Base-by-base conservation (phyloP, 2,888 invertebrate species). In the Mythimna lalbum region DNA sequence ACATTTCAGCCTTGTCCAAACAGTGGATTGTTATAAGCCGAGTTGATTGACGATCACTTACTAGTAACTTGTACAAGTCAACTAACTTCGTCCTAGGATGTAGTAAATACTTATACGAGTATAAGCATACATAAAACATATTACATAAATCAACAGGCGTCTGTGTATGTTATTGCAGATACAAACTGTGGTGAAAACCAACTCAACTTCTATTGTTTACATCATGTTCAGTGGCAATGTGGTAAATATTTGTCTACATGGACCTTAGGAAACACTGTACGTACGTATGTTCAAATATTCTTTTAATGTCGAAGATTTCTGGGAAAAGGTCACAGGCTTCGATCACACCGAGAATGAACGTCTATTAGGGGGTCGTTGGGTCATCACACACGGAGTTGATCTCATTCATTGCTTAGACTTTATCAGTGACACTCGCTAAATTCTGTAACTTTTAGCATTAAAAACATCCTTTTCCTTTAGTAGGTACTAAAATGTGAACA, bases 81-180 rank as follows among this genome's bases (percentile, higher is more conserved):
- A 69, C 14, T 64, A 5, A 53, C 23, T 53, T 31, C 17, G 43
- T 17, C 19, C 43, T 3, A 7, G 12, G 14, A 62, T 19, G 14
- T n/a, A 43, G n/a, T 43, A 14, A 0, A 4, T 43, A 4, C 43
- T 5, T 33, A 23, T 19, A 31, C 23, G 9, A 17, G 17, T 43
- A 43, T 43, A 6, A 17, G 17, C 6, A 43, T 14, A n/a, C 17
- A 4, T 43, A 43, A n/a, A n/a, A n/a, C n/a, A n/a, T n/a, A n/a
- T n/a, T 14, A n/a, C 17, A 4, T 43, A 43, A 66, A 33, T 17
- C 7, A 43, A 21, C 21, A 39, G 47, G 47, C 36, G 74, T 53
- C 19, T 47, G 14, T 64, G 27, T 23, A 63, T 43, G 10, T 12
- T 12, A 21, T 65, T 74, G 43, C 14, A 66, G 55, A 53, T 47